Conservation (phyloP, 2,113 vertebrate species). For the Dolichallabes microphthalmus region DNA sequence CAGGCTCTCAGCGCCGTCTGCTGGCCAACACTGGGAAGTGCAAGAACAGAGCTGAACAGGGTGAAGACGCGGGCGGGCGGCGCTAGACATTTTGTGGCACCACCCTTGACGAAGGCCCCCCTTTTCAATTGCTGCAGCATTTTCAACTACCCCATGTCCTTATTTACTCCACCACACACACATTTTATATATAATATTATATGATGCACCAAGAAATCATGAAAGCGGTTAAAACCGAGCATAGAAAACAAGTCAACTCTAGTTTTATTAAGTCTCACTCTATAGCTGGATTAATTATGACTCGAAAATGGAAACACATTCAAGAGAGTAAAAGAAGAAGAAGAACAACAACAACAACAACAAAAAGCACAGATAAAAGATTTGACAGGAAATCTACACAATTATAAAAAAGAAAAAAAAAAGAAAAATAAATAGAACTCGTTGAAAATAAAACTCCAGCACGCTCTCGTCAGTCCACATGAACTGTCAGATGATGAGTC, state of each 20-base stretch:
- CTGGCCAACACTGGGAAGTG: slow-evolving; percentile 7
- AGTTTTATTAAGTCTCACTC: slow-evolving; percentile 62
- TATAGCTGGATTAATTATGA: not conserved
- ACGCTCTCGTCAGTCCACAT: not conserved
- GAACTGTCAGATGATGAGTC: not conserved
- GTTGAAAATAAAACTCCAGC: not conserved
- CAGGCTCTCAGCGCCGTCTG: slow-evolving; percentile 38
- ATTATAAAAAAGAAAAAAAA: not conserved
- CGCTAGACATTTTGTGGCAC: no score
- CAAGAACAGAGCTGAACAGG: not conserved
- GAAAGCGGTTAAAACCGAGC: not conserved
- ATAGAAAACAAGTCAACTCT: slow-evolving; percentile 43
- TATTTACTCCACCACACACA: no score
- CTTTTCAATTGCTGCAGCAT: no score
- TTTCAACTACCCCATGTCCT: no score
- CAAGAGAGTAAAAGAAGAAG: not conserved
- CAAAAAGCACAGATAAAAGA: not conserved
- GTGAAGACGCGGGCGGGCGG: not conserved
- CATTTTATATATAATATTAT: no score
- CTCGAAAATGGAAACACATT: not conserved
- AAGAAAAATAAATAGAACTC: not conserved
- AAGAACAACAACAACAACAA: not conserved
- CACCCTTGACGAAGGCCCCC: no score
- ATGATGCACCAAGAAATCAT: not conserved
- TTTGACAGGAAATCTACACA: not conserved